Evolutionary conservation across 2,888 invertebrate genomes (phyloP).

Genomic region (Chirona hameri): DNA sequence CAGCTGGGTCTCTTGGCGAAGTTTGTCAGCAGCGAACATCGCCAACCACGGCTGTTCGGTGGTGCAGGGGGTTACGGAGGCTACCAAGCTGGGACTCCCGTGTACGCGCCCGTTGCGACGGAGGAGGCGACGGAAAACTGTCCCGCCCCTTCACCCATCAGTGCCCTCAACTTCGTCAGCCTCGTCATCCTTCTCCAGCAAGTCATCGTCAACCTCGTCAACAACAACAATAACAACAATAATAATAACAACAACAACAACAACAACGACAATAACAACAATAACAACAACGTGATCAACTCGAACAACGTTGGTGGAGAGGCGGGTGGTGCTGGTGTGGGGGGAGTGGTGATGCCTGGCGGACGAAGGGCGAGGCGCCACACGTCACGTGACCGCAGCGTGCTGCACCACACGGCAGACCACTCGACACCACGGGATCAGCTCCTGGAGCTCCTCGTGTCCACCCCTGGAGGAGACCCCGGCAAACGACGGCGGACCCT

Average conservation of each 20-base stretch:
- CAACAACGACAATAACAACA: conserved; percentile 36
- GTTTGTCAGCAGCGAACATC: neutral
- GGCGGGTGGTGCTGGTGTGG: neutral
- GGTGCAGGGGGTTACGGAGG: neutral
- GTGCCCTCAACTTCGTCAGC: conserved; percentile 32
- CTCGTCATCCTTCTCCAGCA: conserved; percentile 35
- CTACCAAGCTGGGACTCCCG: neutral
- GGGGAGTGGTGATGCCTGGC: neutral
- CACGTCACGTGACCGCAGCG: no score
- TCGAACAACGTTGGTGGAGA: conserved; percentile 25
- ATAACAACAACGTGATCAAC: conserved; percentile 35
- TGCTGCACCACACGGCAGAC: neutral
- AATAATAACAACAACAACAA: conserved; percentile 37
- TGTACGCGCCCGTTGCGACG: neutral
- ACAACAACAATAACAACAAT: conserved; percentile 35
- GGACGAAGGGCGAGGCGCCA: neutral
- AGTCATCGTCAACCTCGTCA: conserved; percentile 35
- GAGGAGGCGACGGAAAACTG: neutral
- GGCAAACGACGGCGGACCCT: neutral
- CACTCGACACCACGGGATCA: neutral
- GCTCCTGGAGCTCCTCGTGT: neutral
- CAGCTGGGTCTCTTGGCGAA: neutral
- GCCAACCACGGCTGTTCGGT: neutral
- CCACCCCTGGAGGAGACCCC: neutral
- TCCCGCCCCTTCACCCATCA: neutral